Evolutionary conservation across 1,140 invertebrate genomes (phyloP).

Genomic region (Danaus melanippus): DNA sequence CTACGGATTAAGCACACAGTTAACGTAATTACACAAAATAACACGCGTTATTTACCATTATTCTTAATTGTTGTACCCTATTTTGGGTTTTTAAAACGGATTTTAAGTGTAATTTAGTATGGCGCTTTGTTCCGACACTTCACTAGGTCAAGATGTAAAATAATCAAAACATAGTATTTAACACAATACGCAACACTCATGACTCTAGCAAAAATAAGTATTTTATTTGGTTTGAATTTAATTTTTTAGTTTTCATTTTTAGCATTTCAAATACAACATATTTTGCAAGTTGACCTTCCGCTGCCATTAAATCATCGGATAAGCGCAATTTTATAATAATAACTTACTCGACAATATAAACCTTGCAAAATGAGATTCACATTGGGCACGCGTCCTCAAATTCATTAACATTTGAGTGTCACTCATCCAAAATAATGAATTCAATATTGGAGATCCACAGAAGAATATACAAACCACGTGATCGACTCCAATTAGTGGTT

Average conservation of each 20-base stretch:
- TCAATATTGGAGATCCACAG: slow-evolving; percentile 23
- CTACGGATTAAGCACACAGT: slow-evolving; percentile 17
- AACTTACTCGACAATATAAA: no score
- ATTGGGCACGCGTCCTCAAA: slow-evolving; percentile 5
- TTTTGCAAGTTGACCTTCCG: no score
- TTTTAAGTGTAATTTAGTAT: slow-evolving; percentile 15
- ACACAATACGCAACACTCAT: no score
- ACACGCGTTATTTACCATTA: slow-evolving; percentile 20
- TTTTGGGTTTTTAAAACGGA: slow-evolving; percentile 19
- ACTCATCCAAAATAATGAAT: slow-evolving; percentile 24
- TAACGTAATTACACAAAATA: slow-evolving; percentile 5
- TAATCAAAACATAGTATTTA: no score
- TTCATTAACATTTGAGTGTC: slow-evolving; percentile 15
- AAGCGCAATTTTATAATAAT: no score
- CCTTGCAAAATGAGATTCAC: background rate
- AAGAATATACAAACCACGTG: slow-evolving; percentile 21
- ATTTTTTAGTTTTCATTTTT: no score
- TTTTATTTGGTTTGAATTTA: no score
- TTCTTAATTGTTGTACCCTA: slow-evolving; percentile 20
- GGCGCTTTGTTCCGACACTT: no score
- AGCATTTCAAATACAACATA: no score
- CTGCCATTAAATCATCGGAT: no score
- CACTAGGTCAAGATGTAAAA: no score
- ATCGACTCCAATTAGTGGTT: slow-evolving; percentile 34
- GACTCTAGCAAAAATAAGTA: no score